Percentiles rank a stretch among this genome's conserved stretches.
These are phyloP conservation scores for Melanotaenia boesemani DNA, from an alignment of 2,797 vertebrate species.

Conservation along the genomic window DNA sequence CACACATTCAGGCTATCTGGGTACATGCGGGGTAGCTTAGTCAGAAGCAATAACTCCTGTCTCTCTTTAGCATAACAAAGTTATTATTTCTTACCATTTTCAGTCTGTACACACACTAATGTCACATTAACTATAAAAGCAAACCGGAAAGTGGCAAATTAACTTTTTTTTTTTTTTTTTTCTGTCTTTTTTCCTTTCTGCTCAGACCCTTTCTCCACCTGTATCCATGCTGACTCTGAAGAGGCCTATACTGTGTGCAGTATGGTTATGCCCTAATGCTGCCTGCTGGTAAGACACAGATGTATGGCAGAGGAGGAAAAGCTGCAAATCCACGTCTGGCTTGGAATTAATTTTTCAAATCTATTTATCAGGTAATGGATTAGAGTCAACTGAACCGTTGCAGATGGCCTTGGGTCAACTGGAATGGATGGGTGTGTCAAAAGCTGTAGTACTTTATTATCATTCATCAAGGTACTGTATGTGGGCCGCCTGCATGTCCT, in stretches of 20 bases:
- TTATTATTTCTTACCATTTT: conserved; percentile 39
- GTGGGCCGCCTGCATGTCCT: neutral
- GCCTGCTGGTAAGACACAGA: conserved; percentile 66
- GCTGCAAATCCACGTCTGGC: conserved; percentile 60
- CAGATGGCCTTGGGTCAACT: conserved; percentile 67
- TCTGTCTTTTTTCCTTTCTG: neutral
- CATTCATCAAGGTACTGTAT: conserved; percentile 37
- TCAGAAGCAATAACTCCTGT: conserved; percentile 40
- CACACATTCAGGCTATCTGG: conserved; percentile 41
- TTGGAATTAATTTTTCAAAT: conserved; percentile 71
- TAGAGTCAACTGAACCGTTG: conserved; percentile 56
- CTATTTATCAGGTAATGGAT: conserved; percentile 76
- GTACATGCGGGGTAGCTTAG: conserved; percentile 64
- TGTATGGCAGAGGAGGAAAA: conserved; percentile 57
- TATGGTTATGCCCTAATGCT: conserved; percentile 23
- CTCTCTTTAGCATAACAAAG: conserved; percentile 35
- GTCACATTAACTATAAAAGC: conserved; percentile 48
- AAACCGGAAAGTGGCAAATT: conserved; percentile 44
- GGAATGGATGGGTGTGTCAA: conserved; percentile 53
- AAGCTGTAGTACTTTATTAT: conserved; percentile 47
- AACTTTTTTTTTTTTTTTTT: conserved; percentile 15
- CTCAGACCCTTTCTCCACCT: conserved; percentile 8
- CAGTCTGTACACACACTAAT: conserved; percentile 42
- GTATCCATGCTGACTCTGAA: conserved; percentile 29
- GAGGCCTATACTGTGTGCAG: conserved; percentile 29